Evolutionary conservation across 2,797 vertebrate genomes (phyloP), one percentile per base, ranked within the genome.

Genomic region (Macropus fuliginosus): DNA sequence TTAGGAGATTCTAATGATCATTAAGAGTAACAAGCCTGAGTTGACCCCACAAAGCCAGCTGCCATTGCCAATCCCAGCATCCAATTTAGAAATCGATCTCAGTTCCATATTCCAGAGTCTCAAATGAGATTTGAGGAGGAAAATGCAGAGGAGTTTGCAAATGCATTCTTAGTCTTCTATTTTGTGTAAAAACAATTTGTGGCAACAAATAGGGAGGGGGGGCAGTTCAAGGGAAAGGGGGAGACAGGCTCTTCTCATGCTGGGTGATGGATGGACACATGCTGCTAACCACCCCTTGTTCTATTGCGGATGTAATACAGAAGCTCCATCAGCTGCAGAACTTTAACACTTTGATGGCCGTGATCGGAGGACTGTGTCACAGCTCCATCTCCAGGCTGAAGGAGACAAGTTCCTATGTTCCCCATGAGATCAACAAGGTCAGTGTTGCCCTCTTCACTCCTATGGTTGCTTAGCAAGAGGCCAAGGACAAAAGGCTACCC

Each of bases 321-420:
- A 99, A 99, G 98, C 99, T 99, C 92, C 99, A 99, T 95, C 98
- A 99, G 94, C 99, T 99, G 96, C 99, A 99, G 98, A 99, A 99
- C 98, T 99, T 99, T 98, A 99, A 99, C 98, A 99, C 99, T 16
- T 98, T 99, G 99, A 99, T 99, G 99, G 99, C 99, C 10, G 99
- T 99, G 97, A 99, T 99, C 95, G 99, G 99, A 93, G 99, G 99
- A 74, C 99, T 99, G 6, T 99, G 99, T 95, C 99, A 99, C 98
- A 99, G 99, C 98, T 99, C 99, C 0, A 99, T 99, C 98, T 99
- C 99, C 97, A 99, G 99, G 98, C 99, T 99, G 96, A 99, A 99
- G 98, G 99, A 99, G 98, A 99, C 99, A 96, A 99, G 99, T 94
- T 99, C 99, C 0, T 99, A 99, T 57, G 99, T 99, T 94, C 98